A percentile compares a stretch with the other conserved stretches of the same genome.
These are phyloP conservation scores for Drosophila biarmipes DNA, from an alignment of 1,140 invertebrate species.

Conservation along the genomic window DNA sequence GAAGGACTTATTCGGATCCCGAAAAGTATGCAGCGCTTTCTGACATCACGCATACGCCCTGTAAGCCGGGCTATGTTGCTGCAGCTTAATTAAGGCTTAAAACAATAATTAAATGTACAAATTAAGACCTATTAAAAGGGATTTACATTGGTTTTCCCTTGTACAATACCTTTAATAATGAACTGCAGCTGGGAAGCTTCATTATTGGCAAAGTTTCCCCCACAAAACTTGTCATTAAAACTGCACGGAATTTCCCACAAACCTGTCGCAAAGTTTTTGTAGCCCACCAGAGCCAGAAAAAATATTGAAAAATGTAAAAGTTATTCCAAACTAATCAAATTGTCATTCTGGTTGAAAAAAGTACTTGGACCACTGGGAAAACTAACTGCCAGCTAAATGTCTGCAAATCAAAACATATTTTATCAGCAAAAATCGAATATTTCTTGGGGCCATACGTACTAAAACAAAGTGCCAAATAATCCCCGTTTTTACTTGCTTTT, in stretches of 20 bases:
- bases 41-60: slow-evolving; percentile 38
- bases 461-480: slow-evolving; percentile 40
- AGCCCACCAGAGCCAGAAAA: background rate
- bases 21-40: slow-evolving; percentile 51
- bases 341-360: slow-evolving; percentile 38
- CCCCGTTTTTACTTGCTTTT: slow-evolving; percentile 19
- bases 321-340: slow-evolving; percentile 60
- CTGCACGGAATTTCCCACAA: slow-evolving; percentile 2
- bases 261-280: slow-evolving; percentile 37
- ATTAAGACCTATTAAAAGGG: too few relatives aligned
- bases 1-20: background rate
- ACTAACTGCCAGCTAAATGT: slow-evolving; percentile 36
- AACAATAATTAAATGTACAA: background rate
- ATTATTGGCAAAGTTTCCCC: background rate
- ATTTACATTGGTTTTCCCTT: background rate
- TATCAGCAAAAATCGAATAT: slow-evolving; percentile 15
- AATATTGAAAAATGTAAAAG: slow-evolving; percentile 12
- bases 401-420: slow-evolving; percentile 53
- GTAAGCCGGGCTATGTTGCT: slow-evolving; percentile 6
- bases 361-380: slow-evolving; percentile 9
- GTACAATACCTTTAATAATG: background rate
- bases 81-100: background rate
- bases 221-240: slow-evolving; percentile 24
- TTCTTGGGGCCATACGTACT: slow-evolving; percentile 10
- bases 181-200: background rate